These are phyloP conservation scores for Iphiclides podalirius DNA, from an alignment of 2,888 invertebrate species.

Conservation along the genomic window DNA sequence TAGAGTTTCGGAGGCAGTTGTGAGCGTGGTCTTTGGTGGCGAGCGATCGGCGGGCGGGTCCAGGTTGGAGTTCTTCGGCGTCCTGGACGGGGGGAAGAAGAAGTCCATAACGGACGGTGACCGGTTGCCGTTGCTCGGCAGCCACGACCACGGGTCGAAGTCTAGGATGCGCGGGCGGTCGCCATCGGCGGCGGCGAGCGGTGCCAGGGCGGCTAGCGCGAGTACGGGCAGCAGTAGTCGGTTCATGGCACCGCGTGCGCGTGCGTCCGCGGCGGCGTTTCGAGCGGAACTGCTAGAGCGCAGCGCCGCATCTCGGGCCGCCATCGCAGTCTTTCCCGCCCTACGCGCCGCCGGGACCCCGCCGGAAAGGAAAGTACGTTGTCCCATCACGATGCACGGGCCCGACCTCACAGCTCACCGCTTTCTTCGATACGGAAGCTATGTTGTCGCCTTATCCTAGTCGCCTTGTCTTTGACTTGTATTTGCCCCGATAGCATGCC, in stretches of 20 bases:
- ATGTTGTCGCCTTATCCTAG: too few species aligned
- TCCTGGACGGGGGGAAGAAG: constrained; percentile 74
- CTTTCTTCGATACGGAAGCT: too few species aligned
- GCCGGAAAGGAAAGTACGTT: constrained; percentile 20
- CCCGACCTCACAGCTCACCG: too few species aligned
- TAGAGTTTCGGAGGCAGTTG: constrained; percentile 49
- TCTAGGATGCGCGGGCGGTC: constrained; percentile 67
- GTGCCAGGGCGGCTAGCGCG: constrained; percentile 48
- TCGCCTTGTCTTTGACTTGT: too few species aligned
- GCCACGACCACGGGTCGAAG: constrained; percentile 75
- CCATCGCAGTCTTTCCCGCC: constrained; percentile 42
- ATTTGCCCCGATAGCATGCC: too few species aligned
- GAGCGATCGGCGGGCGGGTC: constrained; percentile 66
- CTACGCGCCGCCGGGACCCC: constrained; percentile 36
- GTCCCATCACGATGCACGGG: background rate
- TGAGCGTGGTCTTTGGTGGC: constrained; percentile 48
- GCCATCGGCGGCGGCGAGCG: constrained; percentile 45
- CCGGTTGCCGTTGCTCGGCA: constrained; percentile 61
- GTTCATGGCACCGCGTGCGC: constrained; percentile 71
- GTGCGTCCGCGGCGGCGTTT: constrained; percentile 64
- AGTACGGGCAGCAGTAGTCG: constrained; percentile 57
- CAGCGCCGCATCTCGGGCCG: constrained; percentile 37
- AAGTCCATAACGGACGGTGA: constrained; percentile 76
- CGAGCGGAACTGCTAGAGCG: constrained; percentile 74
- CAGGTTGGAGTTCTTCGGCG: constrained; percentile 70